These are phyloP conservation scores for Calidris pygmaea DNA, from an alignment of 2,113 vertebrate species.

Conservation along the genomic window DNA sequence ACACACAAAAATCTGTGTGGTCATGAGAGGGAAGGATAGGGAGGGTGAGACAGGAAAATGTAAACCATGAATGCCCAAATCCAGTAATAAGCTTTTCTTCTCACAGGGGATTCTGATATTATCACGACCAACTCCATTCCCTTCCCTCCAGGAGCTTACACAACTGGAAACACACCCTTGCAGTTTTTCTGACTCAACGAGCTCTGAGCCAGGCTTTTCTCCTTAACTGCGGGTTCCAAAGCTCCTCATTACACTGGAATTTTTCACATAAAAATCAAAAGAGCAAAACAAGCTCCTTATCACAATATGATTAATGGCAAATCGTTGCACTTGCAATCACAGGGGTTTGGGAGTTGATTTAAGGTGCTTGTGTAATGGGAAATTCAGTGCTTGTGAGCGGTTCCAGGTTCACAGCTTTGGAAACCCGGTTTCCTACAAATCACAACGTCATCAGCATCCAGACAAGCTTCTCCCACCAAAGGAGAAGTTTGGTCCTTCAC, in stretches of 20 bases:
- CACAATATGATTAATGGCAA: neutral
- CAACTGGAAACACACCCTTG: neutral
- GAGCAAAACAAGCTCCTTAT: neutral
- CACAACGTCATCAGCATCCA: neutral
- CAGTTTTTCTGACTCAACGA: neutral
- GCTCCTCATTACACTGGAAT: neutral
- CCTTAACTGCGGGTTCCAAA: neutral
- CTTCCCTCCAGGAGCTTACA: neutral
- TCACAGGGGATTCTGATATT: neutral
- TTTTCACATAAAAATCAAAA: neutral
- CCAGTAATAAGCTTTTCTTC: neutral
- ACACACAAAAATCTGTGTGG: neutral
- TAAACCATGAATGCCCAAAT: conserved; percentile 11
- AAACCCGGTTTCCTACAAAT: neutral
- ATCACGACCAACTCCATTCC: neutral
- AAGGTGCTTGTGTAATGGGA: neutral
- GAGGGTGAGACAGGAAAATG: neutral
- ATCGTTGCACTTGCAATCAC: neutral
- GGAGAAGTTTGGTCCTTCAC: too few species aligned
- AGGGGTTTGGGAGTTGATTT: neutral
- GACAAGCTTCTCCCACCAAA: neutral
- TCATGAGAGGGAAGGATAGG: neutral
- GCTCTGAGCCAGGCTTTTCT: neutral
- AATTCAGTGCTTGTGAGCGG: neutral
- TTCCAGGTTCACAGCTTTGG: neutral